A percentile compares a stretch with the other conserved stretches of the same genome.
phyloP scores from a whole-genome alignment of 2,113 vertebrate genomes.

The Pao palembangensis region DNA sequence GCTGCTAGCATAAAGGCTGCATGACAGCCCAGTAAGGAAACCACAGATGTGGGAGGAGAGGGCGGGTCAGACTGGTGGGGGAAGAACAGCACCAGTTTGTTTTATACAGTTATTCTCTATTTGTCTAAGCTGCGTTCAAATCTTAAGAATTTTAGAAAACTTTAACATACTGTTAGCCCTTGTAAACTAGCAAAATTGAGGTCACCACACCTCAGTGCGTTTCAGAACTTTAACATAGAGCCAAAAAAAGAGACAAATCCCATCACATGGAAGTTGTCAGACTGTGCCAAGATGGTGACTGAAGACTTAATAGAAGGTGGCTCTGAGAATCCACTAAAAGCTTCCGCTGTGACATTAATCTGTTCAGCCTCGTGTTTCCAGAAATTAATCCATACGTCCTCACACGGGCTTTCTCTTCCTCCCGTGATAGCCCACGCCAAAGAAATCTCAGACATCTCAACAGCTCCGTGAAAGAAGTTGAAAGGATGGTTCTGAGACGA shows the following conservation, averaged over 20 bases:
- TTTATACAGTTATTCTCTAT: neutral
- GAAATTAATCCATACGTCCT: slow-evolving; percentile 43
- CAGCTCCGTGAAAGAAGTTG: slow-evolving; percentile 28
- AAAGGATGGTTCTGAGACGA: slow-evolving; percentile 42
- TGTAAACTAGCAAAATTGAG: too few relatives aligned
- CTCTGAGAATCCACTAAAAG: too few relatives aligned
- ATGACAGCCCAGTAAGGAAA: slow-evolving; percentile 52
- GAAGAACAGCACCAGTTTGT: neutral
- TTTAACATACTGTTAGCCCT: too few relatives aligned
- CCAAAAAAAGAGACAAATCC: too few relatives aligned
- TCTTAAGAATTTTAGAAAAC: too few relatives aligned
- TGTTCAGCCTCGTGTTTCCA: slow-evolving; percentile 44
- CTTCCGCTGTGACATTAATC: slow-evolving; percentile 49
- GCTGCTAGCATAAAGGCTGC: slow-evolving; percentile 58
- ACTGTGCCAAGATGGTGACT: neutral
- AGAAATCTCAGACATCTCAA: slow-evolving; percentile 38
- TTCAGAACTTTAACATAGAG: too few relatives aligned
- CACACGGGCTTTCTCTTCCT: slow-evolving; percentile 23
- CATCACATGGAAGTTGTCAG: neutral
- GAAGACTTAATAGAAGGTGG: too few relatives aligned
- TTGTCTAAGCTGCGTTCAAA: neutral
- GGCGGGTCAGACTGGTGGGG: neutral
- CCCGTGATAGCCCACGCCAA: slow-evolving; percentile 41
- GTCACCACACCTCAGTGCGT: too few relatives aligned
- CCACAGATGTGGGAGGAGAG: neutral